These are phyloP conservation scores for Spatulosminthurus flaviceps DNA, from an alignment of 2,888 invertebrate species.

Conservation along the genomic window DNA sequence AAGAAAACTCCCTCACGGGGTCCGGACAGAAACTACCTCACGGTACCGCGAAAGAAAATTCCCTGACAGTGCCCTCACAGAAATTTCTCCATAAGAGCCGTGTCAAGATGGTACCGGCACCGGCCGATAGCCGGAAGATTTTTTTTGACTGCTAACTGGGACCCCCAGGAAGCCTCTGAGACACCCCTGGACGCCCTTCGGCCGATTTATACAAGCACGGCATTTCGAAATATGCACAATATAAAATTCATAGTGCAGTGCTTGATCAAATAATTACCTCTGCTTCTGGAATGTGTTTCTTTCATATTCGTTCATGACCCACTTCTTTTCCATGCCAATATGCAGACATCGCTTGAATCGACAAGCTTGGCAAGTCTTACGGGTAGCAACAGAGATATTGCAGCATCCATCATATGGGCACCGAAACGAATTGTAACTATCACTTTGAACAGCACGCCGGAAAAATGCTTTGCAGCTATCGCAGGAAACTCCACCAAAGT, in stretches of 20 bases:
- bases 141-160: too few species aligned
- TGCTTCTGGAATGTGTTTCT: slow-evolving; percentile 64
- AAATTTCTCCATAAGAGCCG: too few species aligned
- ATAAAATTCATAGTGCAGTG: too few species aligned
- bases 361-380: slow-evolving; percentile 66
- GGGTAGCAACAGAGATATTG: slow-evolving; percentile 65
- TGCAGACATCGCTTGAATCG: slow-evolving; percentile 66
- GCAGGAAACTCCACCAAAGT: slow-evolving; percentile 67
- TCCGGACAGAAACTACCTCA: too few species aligned
- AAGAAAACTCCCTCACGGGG: too few species aligned
- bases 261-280: slow-evolving; percentile 51
- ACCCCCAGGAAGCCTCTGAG: too few species aligned
- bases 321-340: slow-evolving; percentile 67
- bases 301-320: slow-evolving; percentile 67
- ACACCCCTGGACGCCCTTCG: too few species aligned
- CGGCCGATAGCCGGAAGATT: too few species aligned
- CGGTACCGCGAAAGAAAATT: too few species aligned
- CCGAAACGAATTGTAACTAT: slow-evolving; percentile 65
- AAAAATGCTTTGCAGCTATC: slow-evolving; percentile 67
- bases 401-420: slow-evolving; percentile 65
- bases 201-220: not conserved
- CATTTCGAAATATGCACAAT: too few species aligned
- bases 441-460: slow-evolving; percentile 66
- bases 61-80: too few species aligned
- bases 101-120: too few species aligned